Evolutionary conservation across 2,888 invertebrate genomes (phyloP).

Genomic region (Leptopilina drosophilae): DNA sequence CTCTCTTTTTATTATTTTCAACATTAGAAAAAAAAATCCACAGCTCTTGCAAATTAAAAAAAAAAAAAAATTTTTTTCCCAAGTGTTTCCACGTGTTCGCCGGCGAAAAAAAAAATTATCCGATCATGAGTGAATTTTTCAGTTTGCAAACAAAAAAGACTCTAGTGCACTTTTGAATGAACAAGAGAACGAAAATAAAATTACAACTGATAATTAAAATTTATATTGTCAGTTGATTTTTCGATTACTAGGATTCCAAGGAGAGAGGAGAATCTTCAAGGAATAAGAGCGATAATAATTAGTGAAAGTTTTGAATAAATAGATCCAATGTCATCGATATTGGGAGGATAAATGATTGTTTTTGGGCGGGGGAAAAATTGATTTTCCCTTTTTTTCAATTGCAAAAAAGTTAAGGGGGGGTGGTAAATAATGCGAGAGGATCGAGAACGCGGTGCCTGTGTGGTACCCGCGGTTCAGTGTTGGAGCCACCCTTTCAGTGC

Average conservation of each 20-base stretch:
- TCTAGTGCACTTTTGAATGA: background rate
- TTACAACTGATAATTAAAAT: background rate
- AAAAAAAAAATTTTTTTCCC: background rate
- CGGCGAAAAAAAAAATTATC: background rate
- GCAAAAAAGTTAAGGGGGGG: constrained; percentile 25
- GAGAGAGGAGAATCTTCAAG: too few relatives aligned
- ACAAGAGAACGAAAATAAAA: background rate
- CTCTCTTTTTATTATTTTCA: background rate
- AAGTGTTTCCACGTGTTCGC: background rate
- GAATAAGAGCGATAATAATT: background rate
- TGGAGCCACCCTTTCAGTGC: constrained; percentile 45
- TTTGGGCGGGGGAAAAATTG: constrained; percentile 35
- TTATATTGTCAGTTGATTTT: too few relatives aligned
- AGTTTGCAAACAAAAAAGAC: background rate
- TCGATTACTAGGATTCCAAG: too few relatives aligned
- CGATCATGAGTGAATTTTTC: background rate
- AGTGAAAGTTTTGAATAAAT: constrained; percentile 22
- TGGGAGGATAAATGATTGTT: constrained; percentile 61
- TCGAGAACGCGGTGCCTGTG: constrained; percentile 57
- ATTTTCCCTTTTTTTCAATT: background rate
- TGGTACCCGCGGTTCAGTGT: constrained; percentile 55
- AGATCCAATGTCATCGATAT: constrained; percentile 58
- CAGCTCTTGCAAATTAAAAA: too few relatives aligned
- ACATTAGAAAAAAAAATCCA: constrained; percentile 10
- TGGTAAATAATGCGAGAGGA: constrained; percentile 61